Evolutionary conservation across 1,140 invertebrate genomes (phyloP), one percentile per base, ranked within the genome.

Genomic region (Dysdera silvatica): DNA sequence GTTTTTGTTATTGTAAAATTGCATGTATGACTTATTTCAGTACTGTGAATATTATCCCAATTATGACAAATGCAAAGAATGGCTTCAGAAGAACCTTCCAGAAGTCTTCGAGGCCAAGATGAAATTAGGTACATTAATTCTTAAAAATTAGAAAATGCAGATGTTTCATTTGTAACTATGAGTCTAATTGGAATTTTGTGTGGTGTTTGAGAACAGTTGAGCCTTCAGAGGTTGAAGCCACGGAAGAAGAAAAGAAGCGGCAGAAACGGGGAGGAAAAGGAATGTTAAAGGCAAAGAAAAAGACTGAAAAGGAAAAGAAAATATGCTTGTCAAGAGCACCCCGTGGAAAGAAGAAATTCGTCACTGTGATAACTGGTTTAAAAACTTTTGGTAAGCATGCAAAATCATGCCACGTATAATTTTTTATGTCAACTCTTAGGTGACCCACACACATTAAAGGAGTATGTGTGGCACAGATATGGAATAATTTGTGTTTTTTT

Each of bases 31-130:
- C n/a, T 74, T 73, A 49, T 75, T 80, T 45, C 74, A 93, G 87
- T 99, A 98, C 74, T 98, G 95, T 76, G 95, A 98, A 82, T 97
- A 93, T 78, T 95, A 95, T 79, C 93, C 94, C 37, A 90, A 95
- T 74, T 93, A 92, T 78, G 95, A 96, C 61, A 95, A 95, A 78
- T 99, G 95, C 74, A 95, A 95, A 76, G 84, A 88, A 71, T 98
- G 96, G 96, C 74, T 98, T 45, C 91, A 97, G 75, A 87, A 88
- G 71, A 87, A 97, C 82, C 78, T 98, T 54, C 95, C 95, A 4
- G 85, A 85, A 45, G 87, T 95, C 77, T 95, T 97, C 77, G 88
- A 92, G 74, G 91, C 89, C 77, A 81, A 89, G 63, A 55, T 67
- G 37, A 85, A 85, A 80, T 79, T 89, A 54, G 83, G 82, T 82